A percentile compares a stretch with the other conserved stretches of the same genome.
phyloP scores from a whole-genome alignment of 2,797 vertebrate genomes.

The Alca torda region DNA sequence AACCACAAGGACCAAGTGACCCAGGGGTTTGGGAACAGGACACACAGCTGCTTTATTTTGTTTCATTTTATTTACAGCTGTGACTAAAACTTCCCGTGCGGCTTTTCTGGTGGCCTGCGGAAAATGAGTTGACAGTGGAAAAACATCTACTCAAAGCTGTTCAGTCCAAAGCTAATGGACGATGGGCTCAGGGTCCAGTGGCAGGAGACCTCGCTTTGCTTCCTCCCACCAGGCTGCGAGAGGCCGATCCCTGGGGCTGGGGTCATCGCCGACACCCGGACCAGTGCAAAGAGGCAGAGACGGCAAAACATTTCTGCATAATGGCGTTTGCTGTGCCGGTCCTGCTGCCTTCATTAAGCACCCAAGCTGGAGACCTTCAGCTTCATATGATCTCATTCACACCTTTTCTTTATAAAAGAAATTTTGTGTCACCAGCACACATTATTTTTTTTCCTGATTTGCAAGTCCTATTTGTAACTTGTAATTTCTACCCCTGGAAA shows the following conservation, averaged over 20 bases:
- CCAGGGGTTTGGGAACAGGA: not conserved
- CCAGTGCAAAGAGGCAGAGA: not conserved
- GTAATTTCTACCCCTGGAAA: not conserved
- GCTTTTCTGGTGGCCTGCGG: not conserved
- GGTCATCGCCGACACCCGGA: not conserved
- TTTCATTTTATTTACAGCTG: not conserved
- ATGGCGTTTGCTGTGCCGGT: rapidly evolving
- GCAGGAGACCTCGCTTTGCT: not conserved
- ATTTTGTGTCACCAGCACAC: not conserved
- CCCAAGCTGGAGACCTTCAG: not conserved
- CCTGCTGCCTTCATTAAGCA: not conserved
- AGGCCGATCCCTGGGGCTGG: not conserved
- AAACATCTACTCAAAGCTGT: not conserved
- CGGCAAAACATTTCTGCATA: not conserved
- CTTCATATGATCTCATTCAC: not conserved
- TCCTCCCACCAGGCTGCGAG: no score
- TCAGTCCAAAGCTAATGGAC: not conserved
- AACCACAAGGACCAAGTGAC: not conserved
- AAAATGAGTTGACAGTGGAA: not conserved
- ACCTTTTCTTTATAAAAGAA: not conserved
- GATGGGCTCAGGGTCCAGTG: not conserved
- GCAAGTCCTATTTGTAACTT: not conserved
- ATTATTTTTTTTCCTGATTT: not conserved
- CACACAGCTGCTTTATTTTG: not conserved
- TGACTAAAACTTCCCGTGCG: not conserved